Conservation (phyloP, 64 coral and sea anemone genomes). For the Trachythela sp. region DNA sequence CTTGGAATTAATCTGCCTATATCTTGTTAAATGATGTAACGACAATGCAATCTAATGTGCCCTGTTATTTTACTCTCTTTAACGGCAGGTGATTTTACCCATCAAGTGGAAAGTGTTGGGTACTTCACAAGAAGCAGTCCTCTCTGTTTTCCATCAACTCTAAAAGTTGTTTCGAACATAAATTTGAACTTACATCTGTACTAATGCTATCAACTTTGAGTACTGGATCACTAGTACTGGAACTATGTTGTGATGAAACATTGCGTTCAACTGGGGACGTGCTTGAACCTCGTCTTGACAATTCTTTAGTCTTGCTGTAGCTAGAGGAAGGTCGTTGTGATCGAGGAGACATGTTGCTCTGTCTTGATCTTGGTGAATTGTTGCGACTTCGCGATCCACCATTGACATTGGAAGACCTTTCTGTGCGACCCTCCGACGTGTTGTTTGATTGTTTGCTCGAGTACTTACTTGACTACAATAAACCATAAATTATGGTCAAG, state of each 20-base stretch:
- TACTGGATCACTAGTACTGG: conserved; percentile 11
- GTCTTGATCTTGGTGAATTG: conserved; percentile 64
- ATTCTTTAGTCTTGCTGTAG: conserved; percentile 75
- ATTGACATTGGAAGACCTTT: conserved; percentile 50
- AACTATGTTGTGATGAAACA: neutral
- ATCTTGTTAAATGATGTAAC: too few relatives aligned
- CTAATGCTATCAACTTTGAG: conserved; percentile 14
- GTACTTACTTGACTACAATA: conserved; percentile 56
- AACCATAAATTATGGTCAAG: neutral
- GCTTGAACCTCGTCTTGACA: conserved; percentile 33
- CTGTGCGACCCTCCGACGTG: conserved; percentile 42
- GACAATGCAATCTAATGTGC: too few relatives aligned
- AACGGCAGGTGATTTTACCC: too few relatives aligned
- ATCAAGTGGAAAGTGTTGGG: too few relatives aligned
- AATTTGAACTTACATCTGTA: neutral
- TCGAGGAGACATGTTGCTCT: conserved; percentile 82
- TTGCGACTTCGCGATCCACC: conserved; percentile 55
- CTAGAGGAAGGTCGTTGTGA: conserved; percentile 69
- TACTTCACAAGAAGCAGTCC: too few relatives aligned
- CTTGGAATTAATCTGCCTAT: too few relatives aligned
- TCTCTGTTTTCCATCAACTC: too few relatives aligned
- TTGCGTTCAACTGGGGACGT: neutral
- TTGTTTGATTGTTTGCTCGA: conserved; percentile 63
- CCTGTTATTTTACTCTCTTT: too few relatives aligned
- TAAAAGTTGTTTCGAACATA: too few relatives aligned